Evolutionary conservation across 2,113 vertebrate species (phyloP).

Genomic region (Sigmodon hispidus): DNA sequence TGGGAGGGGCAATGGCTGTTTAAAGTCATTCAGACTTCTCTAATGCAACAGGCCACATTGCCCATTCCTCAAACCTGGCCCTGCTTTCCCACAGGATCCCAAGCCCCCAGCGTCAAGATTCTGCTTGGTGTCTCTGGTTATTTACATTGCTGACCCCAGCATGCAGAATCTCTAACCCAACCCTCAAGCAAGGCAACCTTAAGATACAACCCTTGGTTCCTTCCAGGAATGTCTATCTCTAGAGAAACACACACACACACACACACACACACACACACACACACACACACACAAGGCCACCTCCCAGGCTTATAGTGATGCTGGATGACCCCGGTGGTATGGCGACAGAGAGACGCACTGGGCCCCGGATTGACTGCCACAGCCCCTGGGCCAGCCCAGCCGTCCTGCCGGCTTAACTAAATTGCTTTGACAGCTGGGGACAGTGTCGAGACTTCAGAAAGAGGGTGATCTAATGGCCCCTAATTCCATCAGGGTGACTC

Average conservation of each 20-base stretch:
- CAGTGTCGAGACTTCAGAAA: slow-evolving; percentile 83
- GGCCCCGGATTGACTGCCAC: slow-evolving; percentile 60
- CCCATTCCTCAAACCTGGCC: neutral
- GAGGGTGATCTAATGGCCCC: slow-evolving; percentile 89
- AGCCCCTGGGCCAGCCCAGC: slow-evolving; percentile 68
- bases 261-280: neutral
- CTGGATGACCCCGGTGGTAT: slow-evolving; percentile 63
- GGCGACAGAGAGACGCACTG: slow-evolving; percentile 88
- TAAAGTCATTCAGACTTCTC: neutral
- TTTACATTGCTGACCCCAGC: slow-evolving; percentile 48
- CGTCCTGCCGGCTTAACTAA: slow-evolving; percentile 87
- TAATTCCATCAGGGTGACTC: slow-evolving; percentile 88
- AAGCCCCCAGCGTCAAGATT: too few relatives aligned
- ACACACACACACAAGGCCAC: neutral
- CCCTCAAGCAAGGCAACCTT: neutral
- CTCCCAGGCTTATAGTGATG: slow-evolving; percentile 49
- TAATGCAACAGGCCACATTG: rapidly evolving
- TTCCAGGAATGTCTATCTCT: neutral
- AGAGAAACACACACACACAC: neutral
- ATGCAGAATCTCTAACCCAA: neutral
- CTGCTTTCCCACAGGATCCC: neutral
- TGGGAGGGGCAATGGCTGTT: neutral
- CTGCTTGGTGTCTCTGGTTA: neutral
- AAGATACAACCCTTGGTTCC: neutral
- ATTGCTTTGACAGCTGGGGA: slow-evolving; percentile 91